Evolutionary conservation across 2,113 vertebrate genomes (phyloP), one percentile per base, ranked within the genome.

Genomic region (Morone chrysops): DNA sequence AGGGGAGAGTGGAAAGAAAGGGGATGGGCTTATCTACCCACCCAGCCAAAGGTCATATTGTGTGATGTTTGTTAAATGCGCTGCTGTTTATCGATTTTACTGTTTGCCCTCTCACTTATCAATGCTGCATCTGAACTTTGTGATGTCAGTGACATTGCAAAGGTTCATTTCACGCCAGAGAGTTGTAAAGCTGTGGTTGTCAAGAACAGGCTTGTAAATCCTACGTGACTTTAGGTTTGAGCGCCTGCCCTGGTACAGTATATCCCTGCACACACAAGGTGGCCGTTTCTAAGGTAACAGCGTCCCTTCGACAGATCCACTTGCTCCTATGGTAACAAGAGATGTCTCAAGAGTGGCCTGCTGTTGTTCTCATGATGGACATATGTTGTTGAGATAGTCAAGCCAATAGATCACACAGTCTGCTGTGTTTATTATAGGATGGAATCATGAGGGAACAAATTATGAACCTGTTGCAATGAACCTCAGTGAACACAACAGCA

Each of bases 41-140:
- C 31, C 70, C 89, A 93, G 91, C 66, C 87, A 93, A 93, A 93
- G 90, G 91, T 92, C 71, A 40, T 18, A 75, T 67, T 75, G 81
- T 90, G 76, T 1, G 59, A 14, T 56, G 69, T 84, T 90, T 89
- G 86, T 83, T 70, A 75, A 77, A 87, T 83, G 45, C 41, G 16
- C 57, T 40, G 57, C 31, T 36, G 53, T 72, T 80, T 69, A 82
- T 60, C 2, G 71, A 66, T 84, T 70, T 69, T 54, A 25, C 22
- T 90, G 85, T 93, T 93, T 89, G 75, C 68, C 18, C 41, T 51
- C 62, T 69, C 68, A 77, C 84, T 92, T 91, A 91, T 93, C 91
- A 89, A 78, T 76, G 84, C 73, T 43, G 41, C 63, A 50, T 3
- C 17, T 91, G 90, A 91, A 91, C 92, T 93, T 92, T 94, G 92